These are phyloP conservation scores for Drosophila simulans DNA, from an alignment of 1,140 invertebrate genomes.

Conservation along the genomic window DNA sequence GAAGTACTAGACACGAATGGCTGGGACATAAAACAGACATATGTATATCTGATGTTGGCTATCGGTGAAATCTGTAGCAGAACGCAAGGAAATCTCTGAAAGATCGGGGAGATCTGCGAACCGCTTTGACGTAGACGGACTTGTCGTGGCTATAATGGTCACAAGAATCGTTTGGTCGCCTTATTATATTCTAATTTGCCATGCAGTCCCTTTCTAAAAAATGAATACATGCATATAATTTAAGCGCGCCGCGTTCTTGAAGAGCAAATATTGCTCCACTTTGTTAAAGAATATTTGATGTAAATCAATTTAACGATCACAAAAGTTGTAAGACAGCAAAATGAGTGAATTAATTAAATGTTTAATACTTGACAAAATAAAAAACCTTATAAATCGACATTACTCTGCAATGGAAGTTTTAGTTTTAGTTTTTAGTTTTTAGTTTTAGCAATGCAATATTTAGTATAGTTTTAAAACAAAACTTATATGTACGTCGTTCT, in stretches of 20 bases:
- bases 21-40: conserved; percentile 19
- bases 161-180: conserved; percentile 3
- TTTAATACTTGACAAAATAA: too few relatives aligned
- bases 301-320: too few relatives aligned
- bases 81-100: conserved; percentile 8
- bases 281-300: too few relatives aligned
- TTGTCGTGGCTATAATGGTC: conserved; percentile 1
- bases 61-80: conserved; percentile 24
- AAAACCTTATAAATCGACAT: too few relatives aligned
- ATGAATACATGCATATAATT: conserved; percentile 19
- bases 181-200: background rate
- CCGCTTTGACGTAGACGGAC: conserved; percentile 11
- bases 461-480: too few relatives aligned
- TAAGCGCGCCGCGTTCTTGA: background rate
- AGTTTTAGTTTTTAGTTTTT: too few relatives aligned
- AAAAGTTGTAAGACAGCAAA: too few relatives aligned
- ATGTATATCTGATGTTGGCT: conserved; percentile 15
- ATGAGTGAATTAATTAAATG: too few relatives aligned
- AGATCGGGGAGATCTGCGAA: conserved; percentile 17
- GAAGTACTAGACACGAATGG: conserved; percentile 34
- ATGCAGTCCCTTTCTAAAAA: conserved; percentile 39
- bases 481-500: too few relatives aligned
- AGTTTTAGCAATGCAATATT: too few relatives aligned
- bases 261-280: background rate
- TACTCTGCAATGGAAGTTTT: too few relatives aligned